A percentile compares a stretch with the other conserved stretches of the same genome.
These are phyloP conservation scores for Heliconius hortense DNA, from an alignment of 2,888 invertebrate genomes.

Conservation along the genomic window DNA sequence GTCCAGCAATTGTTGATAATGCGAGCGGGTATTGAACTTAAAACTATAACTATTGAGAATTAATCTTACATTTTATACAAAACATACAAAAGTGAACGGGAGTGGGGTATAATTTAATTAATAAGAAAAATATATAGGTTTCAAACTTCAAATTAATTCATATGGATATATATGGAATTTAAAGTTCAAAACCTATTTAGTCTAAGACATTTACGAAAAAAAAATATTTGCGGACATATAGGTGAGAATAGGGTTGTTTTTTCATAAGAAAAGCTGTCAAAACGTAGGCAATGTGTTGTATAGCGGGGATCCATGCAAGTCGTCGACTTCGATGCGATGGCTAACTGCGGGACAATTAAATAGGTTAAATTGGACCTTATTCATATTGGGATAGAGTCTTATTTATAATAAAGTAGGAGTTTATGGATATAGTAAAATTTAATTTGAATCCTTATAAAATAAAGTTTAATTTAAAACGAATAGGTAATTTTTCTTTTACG, in stretches of 20 bases:
- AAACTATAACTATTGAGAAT: slow-evolving; percentile 19
- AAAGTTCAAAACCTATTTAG: neutral
- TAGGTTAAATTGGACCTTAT: slow-evolving; percentile 24
- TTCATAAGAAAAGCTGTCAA: slow-evolving; percentile 19
- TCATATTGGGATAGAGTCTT: neutral
- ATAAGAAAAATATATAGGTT: neutral
- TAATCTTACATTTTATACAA: slow-evolving; percentile 24
- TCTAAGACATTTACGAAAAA: neutral
- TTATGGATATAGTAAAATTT: neutral
- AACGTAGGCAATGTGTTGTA: slow-evolving; percentile 16
- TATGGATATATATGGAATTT: neutral
- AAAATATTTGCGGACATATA: neutral
- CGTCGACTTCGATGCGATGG: slow-evolving; percentile 46
- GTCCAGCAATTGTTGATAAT: slow-evolving; percentile 56
- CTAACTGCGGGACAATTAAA: slow-evolving; percentile 46
- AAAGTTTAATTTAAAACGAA: neutral
- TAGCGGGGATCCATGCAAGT: slow-evolving; percentile 52
- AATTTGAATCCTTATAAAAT: neutral
- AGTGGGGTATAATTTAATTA: neutral
- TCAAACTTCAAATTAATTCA: neutral
- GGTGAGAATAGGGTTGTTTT: neutral
- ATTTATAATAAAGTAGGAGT: neutral
- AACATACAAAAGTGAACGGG: slow-evolving; percentile 25
- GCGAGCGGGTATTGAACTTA: slow-evolving; percentile 43
- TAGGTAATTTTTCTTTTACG: neutral